These are phyloP conservation scores for Styela clava DNA, from an alignment of 23 tunicate genomes.

Conservation along the genomic window DNA sequence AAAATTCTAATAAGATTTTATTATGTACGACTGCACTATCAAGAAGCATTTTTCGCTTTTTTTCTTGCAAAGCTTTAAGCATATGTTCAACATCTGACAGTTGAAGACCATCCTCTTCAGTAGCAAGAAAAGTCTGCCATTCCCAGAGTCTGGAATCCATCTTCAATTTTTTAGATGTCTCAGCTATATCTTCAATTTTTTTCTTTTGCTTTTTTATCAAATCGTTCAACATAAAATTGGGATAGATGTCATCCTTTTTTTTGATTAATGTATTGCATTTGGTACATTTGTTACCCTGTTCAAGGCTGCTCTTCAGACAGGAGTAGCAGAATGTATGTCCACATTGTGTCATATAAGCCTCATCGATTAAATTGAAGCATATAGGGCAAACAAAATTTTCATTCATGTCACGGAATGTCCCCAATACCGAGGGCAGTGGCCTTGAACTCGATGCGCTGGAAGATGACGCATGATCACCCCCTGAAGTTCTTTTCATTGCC, in stretches of 20 bases:
- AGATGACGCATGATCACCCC: constrained; percentile 10
- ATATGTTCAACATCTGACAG: constrained; percentile 75
- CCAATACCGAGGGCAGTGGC: constrained; percentile 47
- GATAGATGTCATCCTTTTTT: constrained; percentile 79
- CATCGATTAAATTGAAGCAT: constrained; percentile 85
- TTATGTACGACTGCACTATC: constrained; percentile 71
- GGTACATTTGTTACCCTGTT: constrained; percentile 65
- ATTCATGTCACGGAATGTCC: constrained; percentile 44
- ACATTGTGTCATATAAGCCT: constrained; percentile 95
- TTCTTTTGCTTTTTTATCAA: constrained; percentile 69
- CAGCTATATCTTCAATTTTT: constrained; percentile 49
- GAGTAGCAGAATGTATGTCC: constrained; percentile 93
- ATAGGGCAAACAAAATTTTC: constrained; percentile 82
- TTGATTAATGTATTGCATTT: constrained; percentile 54
- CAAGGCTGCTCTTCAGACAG: constrained; percentile 58
- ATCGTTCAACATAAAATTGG: constrained; percentile 71
- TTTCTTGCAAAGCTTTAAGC: constrained; percentile 69
- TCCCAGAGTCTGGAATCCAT: constrained; percentile 72
- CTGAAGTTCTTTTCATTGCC: constrained; percentile 20
- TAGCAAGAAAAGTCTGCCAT: constrained; percentile 67
- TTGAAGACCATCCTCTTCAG: constrained; percentile 56
- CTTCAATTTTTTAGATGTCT: constrained; percentile 49
- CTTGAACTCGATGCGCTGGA: constrained; percentile 12
- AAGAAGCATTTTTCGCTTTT: constrained; percentile 53
- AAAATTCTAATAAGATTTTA: constrained; percentile 75